Percentiles rank a stretch among this genome's conserved stretches.
phyloP scores from a whole-genome alignment of 2,888 invertebrate species.

The Limenitis camilla region DNA sequence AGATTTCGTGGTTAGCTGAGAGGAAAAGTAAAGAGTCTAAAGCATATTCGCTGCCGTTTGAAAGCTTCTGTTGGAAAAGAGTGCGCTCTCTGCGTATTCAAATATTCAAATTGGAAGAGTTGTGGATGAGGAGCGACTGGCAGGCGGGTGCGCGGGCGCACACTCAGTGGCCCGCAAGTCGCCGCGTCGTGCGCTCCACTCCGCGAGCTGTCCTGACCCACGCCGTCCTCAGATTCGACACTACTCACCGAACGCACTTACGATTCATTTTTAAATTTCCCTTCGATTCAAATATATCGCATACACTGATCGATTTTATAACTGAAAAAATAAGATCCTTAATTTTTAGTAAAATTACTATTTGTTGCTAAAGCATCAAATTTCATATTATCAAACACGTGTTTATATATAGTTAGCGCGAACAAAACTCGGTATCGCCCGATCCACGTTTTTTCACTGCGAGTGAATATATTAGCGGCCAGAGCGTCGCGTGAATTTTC shows the following conservation, averaged over 20 bases:
- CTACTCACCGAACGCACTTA: slow-evolving; percentile 50
- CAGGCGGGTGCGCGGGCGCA: slow-evolving; percentile 46
- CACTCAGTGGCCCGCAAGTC: slow-evolving; percentile 64
- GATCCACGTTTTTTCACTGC: slow-evolving; percentile 62
- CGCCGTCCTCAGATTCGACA: slow-evolving; percentile 42
- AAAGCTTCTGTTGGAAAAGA: slow-evolving; percentile 43
- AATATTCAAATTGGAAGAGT: slow-evolving; percentile 65
- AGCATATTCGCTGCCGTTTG: not conserved
- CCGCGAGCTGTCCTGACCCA: slow-evolving; percentile 43
- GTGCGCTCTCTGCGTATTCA: slow-evolving; percentile 40
- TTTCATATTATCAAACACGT: slow-evolving; percentile 54
- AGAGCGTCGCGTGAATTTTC: slow-evolving; percentile 58
- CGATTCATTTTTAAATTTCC: slow-evolving; percentile 25
- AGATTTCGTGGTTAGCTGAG: not conserved
- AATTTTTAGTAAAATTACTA: slow-evolving; percentile 6
- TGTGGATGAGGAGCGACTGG: slow-evolving; percentile 40
- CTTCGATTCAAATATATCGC: slow-evolving; percentile 14
- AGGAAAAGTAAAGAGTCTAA: not conserved
- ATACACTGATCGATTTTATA: slow-evolving; percentile 8
- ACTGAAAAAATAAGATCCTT: slow-evolving; percentile 5
- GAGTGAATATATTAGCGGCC: slow-evolving; percentile 60
- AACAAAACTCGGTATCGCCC: slow-evolving; percentile 50
- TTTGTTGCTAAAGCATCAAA: slow-evolving; percentile 33
- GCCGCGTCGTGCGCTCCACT: slow-evolving; percentile 63
- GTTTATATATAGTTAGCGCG: slow-evolving; percentile 63